Evolutionary conservation across 53 echinoderm and acorn worm species (phyloP).

Genomic region (Apostichopus leukothele): DNA sequence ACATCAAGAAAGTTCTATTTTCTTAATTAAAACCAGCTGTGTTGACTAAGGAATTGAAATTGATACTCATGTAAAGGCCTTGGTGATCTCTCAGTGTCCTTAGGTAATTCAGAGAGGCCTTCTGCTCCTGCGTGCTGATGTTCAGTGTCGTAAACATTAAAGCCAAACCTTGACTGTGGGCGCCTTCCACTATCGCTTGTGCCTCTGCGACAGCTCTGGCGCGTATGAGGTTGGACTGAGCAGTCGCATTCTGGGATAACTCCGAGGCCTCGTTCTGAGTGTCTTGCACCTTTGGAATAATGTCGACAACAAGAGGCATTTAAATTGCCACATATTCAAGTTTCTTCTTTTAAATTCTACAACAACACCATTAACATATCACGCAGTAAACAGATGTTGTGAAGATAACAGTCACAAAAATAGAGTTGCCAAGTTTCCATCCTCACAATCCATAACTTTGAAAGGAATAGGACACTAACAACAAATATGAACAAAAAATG

Average conservation of each 20-base stretch:
- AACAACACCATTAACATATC: too few relatives aligned
- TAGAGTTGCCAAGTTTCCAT: too few relatives aligned
- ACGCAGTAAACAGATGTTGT: too few relatives aligned
- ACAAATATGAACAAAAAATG: too few relatives aligned
- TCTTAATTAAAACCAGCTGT: slow-evolving; percentile 45
- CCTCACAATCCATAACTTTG: too few relatives aligned
- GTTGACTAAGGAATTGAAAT: slow-evolving; percentile 68
- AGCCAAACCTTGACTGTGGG: slow-evolving; percentile 68
- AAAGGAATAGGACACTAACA: too few relatives aligned
- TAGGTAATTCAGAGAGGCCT: slow-evolving; percentile 76
- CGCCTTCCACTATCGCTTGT: slow-evolving; percentile 58
- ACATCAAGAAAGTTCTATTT: too few relatives aligned
- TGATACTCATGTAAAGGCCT: slow-evolving; percentile 59
- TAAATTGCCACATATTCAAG: too few relatives aligned
- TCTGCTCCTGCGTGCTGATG: slow-evolving; percentile 62
- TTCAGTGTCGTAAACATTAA: slow-evolving; percentile 59
- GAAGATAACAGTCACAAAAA: too few relatives aligned
- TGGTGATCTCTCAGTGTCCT: slow-evolving; percentile 68
- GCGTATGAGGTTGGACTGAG: slow-evolving; percentile 62
- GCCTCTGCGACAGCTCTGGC: slow-evolving; percentile 65
- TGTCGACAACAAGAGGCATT: background rate
- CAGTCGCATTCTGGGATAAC: slow-evolving; percentile 74
- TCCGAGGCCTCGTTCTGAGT: slow-evolving; percentile 69
- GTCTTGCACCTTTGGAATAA: slow-evolving; percentile 49
- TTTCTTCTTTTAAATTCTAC: too few relatives aligned